A percentile compares a stretch with the other conserved stretches of the same genome.
Conservation (phyloP, 2,797 vertebrate genomes). For the Alosa sapidissima region DNA sequence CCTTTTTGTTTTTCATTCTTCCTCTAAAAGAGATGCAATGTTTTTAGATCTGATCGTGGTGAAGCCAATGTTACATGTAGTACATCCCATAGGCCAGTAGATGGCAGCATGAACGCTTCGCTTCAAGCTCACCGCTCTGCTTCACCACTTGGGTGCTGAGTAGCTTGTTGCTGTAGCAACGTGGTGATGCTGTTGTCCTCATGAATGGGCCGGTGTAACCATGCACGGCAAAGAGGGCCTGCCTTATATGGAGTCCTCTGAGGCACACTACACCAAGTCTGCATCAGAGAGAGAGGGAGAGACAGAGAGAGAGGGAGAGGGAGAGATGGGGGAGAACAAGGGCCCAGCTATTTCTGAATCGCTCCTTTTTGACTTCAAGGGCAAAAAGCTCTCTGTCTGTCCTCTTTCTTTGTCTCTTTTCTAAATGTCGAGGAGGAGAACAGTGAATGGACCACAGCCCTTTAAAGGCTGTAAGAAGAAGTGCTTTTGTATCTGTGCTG, state of each 20-base stretch:
- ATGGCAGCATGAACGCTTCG: conserved; percentile 53
- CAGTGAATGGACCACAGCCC: not conserved
- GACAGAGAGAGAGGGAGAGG: not conserved
- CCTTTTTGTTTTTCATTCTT: not conserved
- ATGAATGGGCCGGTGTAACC: conserved; percentile 37
- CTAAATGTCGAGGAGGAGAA: conserved; percentile 36
- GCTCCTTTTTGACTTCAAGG: conserved; percentile 30
- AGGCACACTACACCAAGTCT: not conserved
- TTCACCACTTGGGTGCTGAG: conserved; percentile 28
- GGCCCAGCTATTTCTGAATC: conserved; percentile 50
- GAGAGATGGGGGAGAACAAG: conserved; percentile 9
- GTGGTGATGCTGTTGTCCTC: conserved; percentile 54
- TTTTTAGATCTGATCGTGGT: not conserved
- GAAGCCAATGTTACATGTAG: not conserved
- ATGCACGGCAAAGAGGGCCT: not conserved
- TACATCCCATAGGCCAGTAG: conserved; percentile 53
- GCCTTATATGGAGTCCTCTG: conserved; percentile 55
- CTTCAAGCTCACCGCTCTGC: not conserved
- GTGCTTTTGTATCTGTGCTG: not conserved
- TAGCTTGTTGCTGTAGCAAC: conserved; percentile 65
- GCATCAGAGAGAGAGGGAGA: not conserved
- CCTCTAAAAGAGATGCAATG: not conserved
- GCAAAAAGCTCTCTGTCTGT: conserved; percentile 31
- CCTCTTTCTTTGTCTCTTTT: conserved; percentile 33
- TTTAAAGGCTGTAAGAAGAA: not conserved